Percentiles rank a stretch among this genome's conserved stretches.
Evolutionary conservation across 2,888 invertebrate genomes (phyloP).

Genomic region (Spodoptera picta): DNA sequence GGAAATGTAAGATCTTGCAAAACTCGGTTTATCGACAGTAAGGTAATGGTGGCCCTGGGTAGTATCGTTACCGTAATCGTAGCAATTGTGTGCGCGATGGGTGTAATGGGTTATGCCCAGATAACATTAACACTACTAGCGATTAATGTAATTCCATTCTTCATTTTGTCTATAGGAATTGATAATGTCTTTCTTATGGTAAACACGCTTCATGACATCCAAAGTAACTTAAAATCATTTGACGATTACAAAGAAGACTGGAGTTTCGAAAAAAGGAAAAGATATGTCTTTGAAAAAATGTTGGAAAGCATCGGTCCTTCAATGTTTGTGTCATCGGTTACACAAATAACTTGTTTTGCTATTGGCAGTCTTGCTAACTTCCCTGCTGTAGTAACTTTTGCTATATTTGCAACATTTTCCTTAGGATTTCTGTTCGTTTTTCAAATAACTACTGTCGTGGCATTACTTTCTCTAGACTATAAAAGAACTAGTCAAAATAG

Average conservation of each 20-base stretch:
- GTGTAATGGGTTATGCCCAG: conserved; percentile 94
- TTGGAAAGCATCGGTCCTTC: conserved; percentile 96
- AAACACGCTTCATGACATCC: conserved; percentile 91
- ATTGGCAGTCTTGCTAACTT: conserved; percentile 95
- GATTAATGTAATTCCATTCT: conserved; percentile 98
- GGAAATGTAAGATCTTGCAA: conserved; percentile 91
- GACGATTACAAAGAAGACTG: conserved; percentile 78
- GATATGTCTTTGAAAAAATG: conserved; percentile 90
- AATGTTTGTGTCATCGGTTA: conserved; percentile 94
- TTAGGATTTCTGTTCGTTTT: conserved; percentile 95
- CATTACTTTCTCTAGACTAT: conserved; percentile 94
- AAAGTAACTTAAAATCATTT: conserved; percentile 71
- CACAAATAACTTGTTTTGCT: conserved; percentile 96
- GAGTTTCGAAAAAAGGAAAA: conserved; percentile 71
- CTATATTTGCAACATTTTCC: conserved; percentile 95
- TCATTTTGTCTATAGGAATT: conserved; percentile 97
- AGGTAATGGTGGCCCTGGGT: conserved; percentile 93
- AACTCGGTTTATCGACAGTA: conserved; percentile 92
- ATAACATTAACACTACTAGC: conserved; percentile 95
- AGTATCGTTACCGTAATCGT: conserved; percentile 95
- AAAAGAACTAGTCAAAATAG: conserved; percentile 90
- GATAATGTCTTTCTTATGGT: conserved; percentile 99
- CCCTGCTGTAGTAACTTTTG: conserved; percentile 97
- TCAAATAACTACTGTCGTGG: conserved; percentile 96
- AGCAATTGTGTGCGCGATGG: conserved; percentile 95